phyloP scores from a whole-genome alignment of 2,888 invertebrate species.

The Hirtodrosophila histrioides region DNA sequence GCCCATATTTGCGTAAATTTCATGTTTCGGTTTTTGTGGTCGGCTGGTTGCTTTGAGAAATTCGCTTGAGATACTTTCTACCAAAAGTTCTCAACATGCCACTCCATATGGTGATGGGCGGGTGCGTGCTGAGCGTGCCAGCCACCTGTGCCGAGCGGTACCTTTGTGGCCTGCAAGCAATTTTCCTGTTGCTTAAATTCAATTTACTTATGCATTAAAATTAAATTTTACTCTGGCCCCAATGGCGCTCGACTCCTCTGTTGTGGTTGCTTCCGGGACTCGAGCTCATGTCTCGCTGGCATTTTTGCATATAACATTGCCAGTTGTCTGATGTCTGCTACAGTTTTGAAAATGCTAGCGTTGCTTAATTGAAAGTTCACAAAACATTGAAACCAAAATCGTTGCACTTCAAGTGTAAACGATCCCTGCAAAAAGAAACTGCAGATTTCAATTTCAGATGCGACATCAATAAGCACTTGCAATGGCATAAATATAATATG shows the following conservation, averaged over 20 bases:
- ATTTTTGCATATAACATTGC: conserved; percentile 32
- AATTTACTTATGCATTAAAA: conserved; percentile 69
- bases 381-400: conserved; percentile 47
- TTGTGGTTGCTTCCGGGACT: background rate
- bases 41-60: conserved; percentile 26
- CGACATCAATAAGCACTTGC: conserved; percentile 80
- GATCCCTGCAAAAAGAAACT: conserved; percentile 24
- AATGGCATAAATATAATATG: conserved; percentile 75
- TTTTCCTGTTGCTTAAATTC: conserved; percentile 74
- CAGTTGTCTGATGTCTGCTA: conserved; percentile 18
- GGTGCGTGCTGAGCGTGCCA: conserved; percentile 14
- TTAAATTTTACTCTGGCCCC: conserved; percentile 41
- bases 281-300: background rate
- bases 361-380: conserved; percentile 66
- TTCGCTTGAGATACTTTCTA: conserved; percentile 30
- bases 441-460: conserved; percentile 78
- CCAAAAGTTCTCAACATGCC: conserved; percentile 16
- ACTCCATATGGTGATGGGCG: conserved; percentile 13
- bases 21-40: conserved; percentile 61
- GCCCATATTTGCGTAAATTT: conserved; percentile 36
- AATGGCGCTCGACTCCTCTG: background rate
- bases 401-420: conserved; percentile 48
- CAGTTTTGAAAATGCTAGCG: conserved; percentile 52
- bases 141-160: conserved; percentile 9
- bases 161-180: conserved; percentile 64